These are phyloP conservation scores for Brachionichthys hirsutus DNA, from an alignment of 2,113 vertebrate species.

Conservation along the genomic window DNA sequence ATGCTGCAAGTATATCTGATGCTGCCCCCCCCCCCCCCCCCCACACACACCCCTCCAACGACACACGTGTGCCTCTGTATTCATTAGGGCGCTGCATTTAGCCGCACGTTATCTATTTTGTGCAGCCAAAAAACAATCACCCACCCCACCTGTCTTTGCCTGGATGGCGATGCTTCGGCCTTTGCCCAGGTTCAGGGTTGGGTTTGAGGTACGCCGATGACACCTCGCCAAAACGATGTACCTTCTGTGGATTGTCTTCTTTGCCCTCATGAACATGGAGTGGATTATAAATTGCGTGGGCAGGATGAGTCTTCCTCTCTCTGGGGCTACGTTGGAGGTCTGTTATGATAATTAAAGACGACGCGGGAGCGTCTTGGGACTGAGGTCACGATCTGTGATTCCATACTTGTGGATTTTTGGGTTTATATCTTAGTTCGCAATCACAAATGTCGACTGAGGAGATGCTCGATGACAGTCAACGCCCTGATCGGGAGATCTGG, in stretches of 20 bases:
- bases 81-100: constrained; percentile 62
- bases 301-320: constrained; percentile 24
- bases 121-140: constrained; percentile 2
- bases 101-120: constrained; percentile 38
- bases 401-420: constrained; percentile 24
- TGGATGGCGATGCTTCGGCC: constrained; percentile 31
- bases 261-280: constrained; percentile 36
- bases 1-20: constrained; percentile 58
- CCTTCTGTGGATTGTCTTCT: constrained; percentile 45
- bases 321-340: constrained; percentile 48
- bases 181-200: constrained; percentile 42
- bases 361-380: constrained; percentile 20
- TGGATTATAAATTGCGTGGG: constrained; percentile 47
- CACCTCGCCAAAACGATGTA: constrained; percentile 27
- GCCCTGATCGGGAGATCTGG: constrained; percentile 45
- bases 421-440: neutral
- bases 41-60: constrained; percentile 18
- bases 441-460: constrained; percentile 22
- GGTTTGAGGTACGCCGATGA: constrained; percentile 16
- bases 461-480: constrained; percentile 9
- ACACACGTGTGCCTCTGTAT: constrained; percentile 39
- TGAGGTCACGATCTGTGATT: constrained; percentile 45
- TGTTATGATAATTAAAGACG: constrained; percentile 53
- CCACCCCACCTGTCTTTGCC: constrained; percentile 23
- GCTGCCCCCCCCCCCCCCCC: constrained; percentile 32